Percentiles rank a stretch among this genome's conserved stretches.
Conservation (phyloP, 23 tunicate species). For the Aplidium turbinatum region DNA sequence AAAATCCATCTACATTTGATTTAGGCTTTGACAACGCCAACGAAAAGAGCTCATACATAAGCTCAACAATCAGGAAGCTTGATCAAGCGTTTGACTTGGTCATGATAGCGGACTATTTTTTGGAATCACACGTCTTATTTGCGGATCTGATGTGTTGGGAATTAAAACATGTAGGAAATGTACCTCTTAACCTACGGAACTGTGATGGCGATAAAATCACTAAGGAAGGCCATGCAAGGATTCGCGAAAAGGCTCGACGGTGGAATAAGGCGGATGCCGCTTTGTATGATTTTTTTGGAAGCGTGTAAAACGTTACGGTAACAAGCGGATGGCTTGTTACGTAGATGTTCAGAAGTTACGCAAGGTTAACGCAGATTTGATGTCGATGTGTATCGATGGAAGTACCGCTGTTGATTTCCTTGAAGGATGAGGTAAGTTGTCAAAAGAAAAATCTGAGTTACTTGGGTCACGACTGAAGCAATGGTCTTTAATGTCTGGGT, state of each 20-base stretch:
- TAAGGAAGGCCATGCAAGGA: constrained; percentile 1
- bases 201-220: background rate
- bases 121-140: constrained; percentile 42
- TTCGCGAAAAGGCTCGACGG: constrained; percentile 19
- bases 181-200: constrained; percentile 24
- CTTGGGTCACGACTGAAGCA: no score
- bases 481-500: no score
- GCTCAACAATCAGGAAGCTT: constrained; percentile 3
- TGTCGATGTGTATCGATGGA: constrained; percentile 21
- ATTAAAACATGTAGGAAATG: constrained; percentile 40
- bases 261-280: constrained; percentile 62
- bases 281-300: constrained; percentile 49
- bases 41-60: constrained; percentile 10
- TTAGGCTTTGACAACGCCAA: constrained; percentile 35
- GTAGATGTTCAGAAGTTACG: constrained; percentile 5
- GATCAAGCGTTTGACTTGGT: constrained; percentile 44
- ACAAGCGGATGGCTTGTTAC: constrained; percentile 22
- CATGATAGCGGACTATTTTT: constrained; percentile 34
- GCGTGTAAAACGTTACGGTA: constrained; percentile 37
- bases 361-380: background rate
- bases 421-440: no score
- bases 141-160: constrained; percentile 43
- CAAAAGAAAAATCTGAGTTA: no score
- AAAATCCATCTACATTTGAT: constrained; percentile 43
- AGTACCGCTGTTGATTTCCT: constrained; percentile 29